Conservation (phyloP, 2,888 invertebrate species). For the Drosophila neutralis region DNA sequence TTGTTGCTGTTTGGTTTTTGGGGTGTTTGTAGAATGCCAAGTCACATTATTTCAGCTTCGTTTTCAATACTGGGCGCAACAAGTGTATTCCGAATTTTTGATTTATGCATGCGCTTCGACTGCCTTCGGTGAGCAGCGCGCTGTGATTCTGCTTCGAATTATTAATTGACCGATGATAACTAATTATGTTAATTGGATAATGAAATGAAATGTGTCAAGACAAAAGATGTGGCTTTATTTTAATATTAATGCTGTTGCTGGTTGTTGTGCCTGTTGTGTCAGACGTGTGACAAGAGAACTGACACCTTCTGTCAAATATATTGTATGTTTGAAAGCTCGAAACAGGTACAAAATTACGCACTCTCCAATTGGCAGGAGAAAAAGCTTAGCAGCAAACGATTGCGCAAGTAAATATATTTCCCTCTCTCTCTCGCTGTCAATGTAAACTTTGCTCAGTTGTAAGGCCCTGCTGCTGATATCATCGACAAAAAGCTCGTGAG, state of each 20-base stretch:
- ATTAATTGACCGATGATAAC: slow-evolving; percentile 79
- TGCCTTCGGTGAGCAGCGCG: slow-evolving; percentile 18
- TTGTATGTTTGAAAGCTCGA: slow-evolving; percentile 13
- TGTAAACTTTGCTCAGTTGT: slow-evolving; percentile 14
- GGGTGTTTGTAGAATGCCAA: slow-evolving; percentile 66
- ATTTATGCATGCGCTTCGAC: slow-evolving; percentile 71
- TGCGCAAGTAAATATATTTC: slow-evolving; percentile 34
- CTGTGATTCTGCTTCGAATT: slow-evolving; percentile 59
- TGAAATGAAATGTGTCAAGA: slow-evolving; percentile 75
- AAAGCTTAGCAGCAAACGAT: slow-evolving; percentile 41
- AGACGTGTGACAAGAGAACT: slow-evolving; percentile 32
- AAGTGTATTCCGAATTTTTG: slow-evolving; percentile 74
- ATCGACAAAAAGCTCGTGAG: slow-evolving; percentile 43
- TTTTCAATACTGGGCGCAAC: slow-evolving; percentile 74
- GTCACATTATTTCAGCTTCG: slow-evolving; percentile 69
- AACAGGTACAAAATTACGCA: slow-evolving; percentile 36
- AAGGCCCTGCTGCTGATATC: slow-evolving; percentile 56
- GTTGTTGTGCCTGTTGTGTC: slow-evolving; percentile 34
- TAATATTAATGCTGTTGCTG: slow-evolving; percentile 22
- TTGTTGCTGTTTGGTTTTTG: slow-evolving; percentile 36
- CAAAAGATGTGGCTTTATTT: slow-evolving; percentile 50
- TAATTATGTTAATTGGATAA: slow-evolving; percentile 79
- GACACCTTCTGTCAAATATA: slow-evolving; percentile 31
- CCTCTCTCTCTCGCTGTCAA: neutral
- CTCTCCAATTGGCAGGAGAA: slow-evolving; percentile 42